phyloP scores from a whole-genome alignment of 2,113 vertebrate genomes.

The Canis aureus region DNA sequence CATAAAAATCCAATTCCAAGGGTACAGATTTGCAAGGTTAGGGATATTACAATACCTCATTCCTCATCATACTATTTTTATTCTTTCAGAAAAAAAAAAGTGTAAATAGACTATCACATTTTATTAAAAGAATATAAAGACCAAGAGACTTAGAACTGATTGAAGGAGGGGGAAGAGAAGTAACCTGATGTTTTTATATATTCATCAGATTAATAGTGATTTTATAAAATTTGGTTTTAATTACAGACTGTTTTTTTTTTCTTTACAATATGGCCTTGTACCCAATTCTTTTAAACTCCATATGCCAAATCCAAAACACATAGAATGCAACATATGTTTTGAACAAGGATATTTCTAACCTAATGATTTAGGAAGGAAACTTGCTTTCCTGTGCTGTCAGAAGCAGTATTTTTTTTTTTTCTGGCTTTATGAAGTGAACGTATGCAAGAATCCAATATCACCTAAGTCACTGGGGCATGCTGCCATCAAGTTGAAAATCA shows the following conservation, averaged over 20 bases:
- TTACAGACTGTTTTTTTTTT: not conserved
- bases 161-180: not conserved
- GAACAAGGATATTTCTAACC: slow-evolving; percentile 8
- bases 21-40: not conserved
- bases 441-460: not conserved
- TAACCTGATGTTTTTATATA: not conserved
- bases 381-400: not conserved
- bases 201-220: not conserved
- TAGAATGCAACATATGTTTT: not conserved
- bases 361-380: slow-evolving; percentile 53
- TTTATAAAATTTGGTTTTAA: slow-evolving; percentile 23
- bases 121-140: not conserved
- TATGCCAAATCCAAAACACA: not conserved
- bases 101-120: not conserved
- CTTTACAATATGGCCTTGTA: not conserved
- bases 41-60: not conserved
- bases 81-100: not conserved
- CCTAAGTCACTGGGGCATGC: not conserved
- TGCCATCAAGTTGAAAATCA: not conserved
- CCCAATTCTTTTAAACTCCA: not conserved
- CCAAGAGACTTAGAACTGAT: not conserved
- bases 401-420: not conserved
- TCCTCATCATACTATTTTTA: not conserved
- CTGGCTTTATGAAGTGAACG: not conserved
- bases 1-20: not conserved